Evolutionary conservation across 2,113 vertebrate genomes (phyloP), one percentile per base, ranked within the genome.

Genomic region (Nannospalax galili): DNA sequence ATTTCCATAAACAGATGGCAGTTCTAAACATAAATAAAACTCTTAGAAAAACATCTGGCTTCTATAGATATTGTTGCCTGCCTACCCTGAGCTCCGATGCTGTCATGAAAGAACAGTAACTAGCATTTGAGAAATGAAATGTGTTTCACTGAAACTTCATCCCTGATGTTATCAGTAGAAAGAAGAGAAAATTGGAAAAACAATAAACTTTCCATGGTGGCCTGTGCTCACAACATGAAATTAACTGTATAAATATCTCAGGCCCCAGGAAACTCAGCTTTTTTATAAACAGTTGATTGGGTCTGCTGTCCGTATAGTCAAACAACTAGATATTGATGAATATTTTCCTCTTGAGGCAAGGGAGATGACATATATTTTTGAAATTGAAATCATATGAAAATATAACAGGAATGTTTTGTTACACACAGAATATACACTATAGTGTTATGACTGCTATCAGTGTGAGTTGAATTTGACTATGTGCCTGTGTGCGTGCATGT

Each of bases 11-110:
- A 73, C 40, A 94, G 35, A 45, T 62, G 30, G 30, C n/a, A 86
- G 7, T 79, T 93, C 3, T 92, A 90, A 78, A 92, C 48, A 86
- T 60, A 84, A 86, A 90, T 88, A 60, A n/a, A 91, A 67, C 42
- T 67, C 28, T 52, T 88, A 77, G 22, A 40, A 95, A 84, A 67
- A 69, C 8, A 90, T 4, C 7, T 94, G 94, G 69, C 73, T 80
- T 95, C 40, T 52, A 69, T 91, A 42, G 26, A 72, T 88, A 37
- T 24, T 64, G 2, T 48, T 75, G n/a, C 90, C 45, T 93, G 60
- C 35, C 70, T 78, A 52, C 88, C 9, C 52, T 65, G 14, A 75
- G 26, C 7, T 88, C 64, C 75, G 3, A 37, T 37, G 75, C 70
- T 40, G 72, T 92, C 62, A 35, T 88, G 90, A 84, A 15, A 16